phyloP scores from a whole-genome alignment of 1,140 invertebrate species.

The Tenebrio molitor region DNA sequence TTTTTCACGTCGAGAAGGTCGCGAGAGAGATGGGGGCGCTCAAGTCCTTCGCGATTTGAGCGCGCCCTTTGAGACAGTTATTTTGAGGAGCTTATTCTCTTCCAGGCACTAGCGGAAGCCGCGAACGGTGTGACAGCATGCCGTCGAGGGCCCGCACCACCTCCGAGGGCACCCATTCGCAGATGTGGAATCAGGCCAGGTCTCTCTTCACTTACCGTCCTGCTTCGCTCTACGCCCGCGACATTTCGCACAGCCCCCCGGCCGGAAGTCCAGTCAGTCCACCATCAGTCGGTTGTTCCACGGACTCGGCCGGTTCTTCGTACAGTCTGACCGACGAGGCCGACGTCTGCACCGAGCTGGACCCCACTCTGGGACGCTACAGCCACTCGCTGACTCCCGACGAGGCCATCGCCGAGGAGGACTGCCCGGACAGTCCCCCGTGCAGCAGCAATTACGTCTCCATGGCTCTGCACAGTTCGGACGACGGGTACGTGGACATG shows the following conservation, averaged over 20 bases:
- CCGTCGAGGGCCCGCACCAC: slow-evolving; percentile 77
- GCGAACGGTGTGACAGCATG: slow-evolving; percentile 85
- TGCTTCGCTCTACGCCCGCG: slow-evolving; percentile 69
- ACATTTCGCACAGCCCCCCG: slow-evolving; percentile 75
- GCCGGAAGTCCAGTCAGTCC: slow-evolving; percentile 74
- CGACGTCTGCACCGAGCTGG: slow-evolving; percentile 65
- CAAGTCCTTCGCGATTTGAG: no score
- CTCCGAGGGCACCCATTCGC: slow-evolving; percentile 73
- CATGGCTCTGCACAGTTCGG: slow-evolving; percentile 71
- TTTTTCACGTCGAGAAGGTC: no score
- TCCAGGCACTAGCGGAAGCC: slow-evolving; percentile 67
- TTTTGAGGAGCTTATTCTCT: no score
- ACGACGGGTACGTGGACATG: slow-evolving; percentile 79
- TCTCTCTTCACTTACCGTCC: slow-evolving; percentile 36
- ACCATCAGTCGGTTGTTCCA: slow-evolving; percentile 74
- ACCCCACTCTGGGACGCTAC: slow-evolving; percentile 64
- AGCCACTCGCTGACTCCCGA: slow-evolving; percentile 75
- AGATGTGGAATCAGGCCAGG: slow-evolving; percentile 45
- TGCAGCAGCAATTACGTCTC: slow-evolving; percentile 69
- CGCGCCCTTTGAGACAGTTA: no score
- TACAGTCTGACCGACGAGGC: slow-evolving; percentile 76
- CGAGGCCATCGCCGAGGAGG: slow-evolving; percentile 68
- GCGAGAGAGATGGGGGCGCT: no score
- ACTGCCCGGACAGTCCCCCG: slow-evolving; percentile 60
- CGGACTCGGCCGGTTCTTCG: slow-evolving; percentile 79